Base-by-base conservation (phyloP, 2,797 vertebrate species). In the Dipus sagitta region DNA sequence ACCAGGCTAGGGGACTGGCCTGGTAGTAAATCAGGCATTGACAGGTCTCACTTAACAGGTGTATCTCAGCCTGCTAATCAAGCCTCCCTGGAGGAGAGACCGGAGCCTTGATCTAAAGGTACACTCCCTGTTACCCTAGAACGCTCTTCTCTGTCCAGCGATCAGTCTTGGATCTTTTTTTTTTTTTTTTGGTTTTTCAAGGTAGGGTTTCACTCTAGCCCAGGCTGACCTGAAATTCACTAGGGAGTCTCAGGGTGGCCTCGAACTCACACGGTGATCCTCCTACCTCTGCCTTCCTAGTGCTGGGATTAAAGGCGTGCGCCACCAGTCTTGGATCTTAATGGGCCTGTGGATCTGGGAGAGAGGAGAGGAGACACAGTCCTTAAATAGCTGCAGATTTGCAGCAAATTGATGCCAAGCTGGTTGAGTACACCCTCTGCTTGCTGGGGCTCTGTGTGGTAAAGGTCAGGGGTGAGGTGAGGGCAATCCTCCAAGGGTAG, bases 381-480 rank as follows among this genome's bases (percentile, higher is more conserved):
- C 52, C 72, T 93, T n/a, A 15, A 71, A 91, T n/a, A 68, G 54
- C 94, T 91, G n/a, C 90, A 91, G 91, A 65, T 32, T 86, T 90
- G 74, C 10, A 77, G 86, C n/a, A 94, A 95, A 92, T 71, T 71
- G 42, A 2, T 18, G n/a, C 90, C 17, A 15, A 30, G 28, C 64
- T 72, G 42, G 11, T 58, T 58, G 79, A 60, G 20, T 76, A 42
- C 54, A 78, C 72, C 65, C 10, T 83, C 84, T 79, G 20, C 32
- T 38, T 89, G 68, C 80, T 62, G 72, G 34, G 14, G 21, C 67
- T 86, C 32, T 32, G 62, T 14, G 2, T 11, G 75, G 60, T 77
- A 14, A 90, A 34, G 28, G 23, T 47, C 15, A 2, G 32, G n/a
- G 52, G 23, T 11, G n/a, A 79, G 24, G 26, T 54, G 23, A 10